Percentiles rank a stretch among this genome's conserved stretches.
Evolutionary conservation across 2,888 invertebrate genomes (phyloP).

Genomic region (Junonia oenone): DNA sequence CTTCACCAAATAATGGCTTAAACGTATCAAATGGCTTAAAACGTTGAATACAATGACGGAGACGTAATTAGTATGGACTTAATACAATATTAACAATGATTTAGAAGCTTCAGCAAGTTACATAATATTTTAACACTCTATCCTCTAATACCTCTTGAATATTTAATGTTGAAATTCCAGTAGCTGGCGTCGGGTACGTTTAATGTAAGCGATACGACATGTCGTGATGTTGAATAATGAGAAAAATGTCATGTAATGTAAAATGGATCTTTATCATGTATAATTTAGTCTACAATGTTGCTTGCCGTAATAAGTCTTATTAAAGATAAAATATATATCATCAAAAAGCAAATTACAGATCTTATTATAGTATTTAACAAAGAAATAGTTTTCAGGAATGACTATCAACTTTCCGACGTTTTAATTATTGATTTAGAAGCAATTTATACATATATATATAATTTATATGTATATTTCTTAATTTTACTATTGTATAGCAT

Average conservation of each 20-base stretch:
- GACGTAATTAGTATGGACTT: constrained; percentile 36
- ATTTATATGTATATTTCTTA: too few species aligned
- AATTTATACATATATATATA: too few species aligned
- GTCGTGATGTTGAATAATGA: background rate
- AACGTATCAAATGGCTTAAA: constrained; percentile 29
- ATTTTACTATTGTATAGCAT: too few species aligned
- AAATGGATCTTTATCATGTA: too few species aligned
- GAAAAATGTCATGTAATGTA: constrained; percentile 1
- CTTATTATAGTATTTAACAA: too few species aligned
- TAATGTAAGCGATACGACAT: background rate
- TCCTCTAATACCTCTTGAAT: constrained; percentile 59
- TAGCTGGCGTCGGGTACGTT: background rate
- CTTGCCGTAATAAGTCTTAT: too few species aligned
- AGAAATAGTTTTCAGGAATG: too few species aligned
- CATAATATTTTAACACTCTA: constrained; percentile 50
- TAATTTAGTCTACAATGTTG: too few species aligned
- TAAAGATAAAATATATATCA: too few species aligned
- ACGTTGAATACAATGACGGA: constrained; percentile 13
- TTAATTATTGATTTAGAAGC: too few species aligned
- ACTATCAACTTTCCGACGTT: too few species aligned
- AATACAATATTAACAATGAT: constrained; percentile 40
- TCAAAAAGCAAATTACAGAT: too few species aligned
- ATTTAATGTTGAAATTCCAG: constrained; percentile 44
- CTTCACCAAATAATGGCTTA: background rate
- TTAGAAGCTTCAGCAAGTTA: constrained; percentile 32